Evolutionary conservation across 1,140 invertebrate genomes (phyloP).

Genomic region (Chrysopa pallens): DNA sequence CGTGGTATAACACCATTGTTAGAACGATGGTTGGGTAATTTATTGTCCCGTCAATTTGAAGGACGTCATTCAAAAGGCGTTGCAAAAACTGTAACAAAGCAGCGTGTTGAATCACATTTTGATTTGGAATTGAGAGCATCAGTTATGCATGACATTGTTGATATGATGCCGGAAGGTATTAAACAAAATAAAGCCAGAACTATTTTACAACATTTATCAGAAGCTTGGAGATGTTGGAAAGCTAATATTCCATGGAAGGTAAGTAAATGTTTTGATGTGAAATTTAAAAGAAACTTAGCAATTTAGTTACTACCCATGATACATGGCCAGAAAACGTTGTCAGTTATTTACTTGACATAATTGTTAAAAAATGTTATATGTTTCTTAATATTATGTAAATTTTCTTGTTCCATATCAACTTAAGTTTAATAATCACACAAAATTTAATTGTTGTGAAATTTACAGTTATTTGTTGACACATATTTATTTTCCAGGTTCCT

Average conservation of each 20-base stretch:
- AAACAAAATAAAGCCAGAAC: conserved; percentile 99
- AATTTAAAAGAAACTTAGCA: no score
- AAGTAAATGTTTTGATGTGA: conserved; percentile 6
- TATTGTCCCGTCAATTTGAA: conserved; percentile 96
- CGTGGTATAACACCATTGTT: conserved; percentile 94
- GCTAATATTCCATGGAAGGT: conserved; percentile 99
- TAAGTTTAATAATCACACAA: no score
- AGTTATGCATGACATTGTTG: conserved; percentile 99
- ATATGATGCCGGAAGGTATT: conserved; percentile 99
- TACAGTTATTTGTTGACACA: background rate
- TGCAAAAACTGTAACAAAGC: conserved; percentile 99
- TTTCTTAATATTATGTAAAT: no score
- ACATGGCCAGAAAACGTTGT: no score
- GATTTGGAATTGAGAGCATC: conserved; percentile 95
- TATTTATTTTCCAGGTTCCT: conserved; percentile 46
- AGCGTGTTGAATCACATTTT: conserved; percentile 97
- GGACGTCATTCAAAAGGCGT: conserved; percentile 97
- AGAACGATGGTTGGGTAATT: conserved; percentile 95
- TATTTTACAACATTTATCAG: conserved; percentile 95
- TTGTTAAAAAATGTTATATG: no score
- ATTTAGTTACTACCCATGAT: no score
- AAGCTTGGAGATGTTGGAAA: conserved; percentile 99
- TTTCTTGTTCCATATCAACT: no score
- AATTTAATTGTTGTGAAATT: background rate
- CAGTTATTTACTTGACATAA: no score